These are phyloP conservation scores for crab-eating macaque (Macaca fascicularis) DNA, from an alignment of 2,113 vertebrate species.

Conservation along the genomic window DNA sequence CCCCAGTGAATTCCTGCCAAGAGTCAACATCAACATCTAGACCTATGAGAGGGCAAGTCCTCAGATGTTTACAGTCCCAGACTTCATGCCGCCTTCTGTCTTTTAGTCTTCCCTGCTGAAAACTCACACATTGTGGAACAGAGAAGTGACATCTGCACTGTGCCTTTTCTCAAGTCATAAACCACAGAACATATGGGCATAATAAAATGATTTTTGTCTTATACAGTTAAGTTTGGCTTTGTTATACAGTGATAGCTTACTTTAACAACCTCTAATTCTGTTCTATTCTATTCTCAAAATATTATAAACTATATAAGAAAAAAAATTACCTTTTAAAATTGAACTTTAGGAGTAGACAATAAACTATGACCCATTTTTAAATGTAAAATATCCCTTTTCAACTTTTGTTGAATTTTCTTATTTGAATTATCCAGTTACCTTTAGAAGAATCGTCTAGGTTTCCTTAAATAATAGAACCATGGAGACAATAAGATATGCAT, in stretches of 20 bases:
- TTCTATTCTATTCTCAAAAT: background rate
- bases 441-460: background rate
- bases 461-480: background rate
- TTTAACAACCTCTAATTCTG: background rate
- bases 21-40: background rate
- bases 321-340: background rate
- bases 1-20: background rate
- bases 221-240: background rate
- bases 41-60: background rate
- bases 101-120: background rate
- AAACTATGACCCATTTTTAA: background rate
- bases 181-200: background rate
- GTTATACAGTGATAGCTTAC: background rate
- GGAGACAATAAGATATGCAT: background rate
- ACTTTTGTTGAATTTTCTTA: background rate
- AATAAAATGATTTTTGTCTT: background rate
- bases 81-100: background rate
- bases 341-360: background rate
- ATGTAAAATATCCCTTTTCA: background rate
- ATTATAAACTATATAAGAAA: background rate
- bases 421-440: background rate
- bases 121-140: background rate
- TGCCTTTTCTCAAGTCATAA: background rate
- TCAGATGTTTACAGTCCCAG: background rate
- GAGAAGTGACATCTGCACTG: background rate